A percentile compares a stretch with the other conserved stretches of the same genome.
Conservation (phyloP, 2,888 invertebrate genomes). For the Podabrus alpinus region DNA sequence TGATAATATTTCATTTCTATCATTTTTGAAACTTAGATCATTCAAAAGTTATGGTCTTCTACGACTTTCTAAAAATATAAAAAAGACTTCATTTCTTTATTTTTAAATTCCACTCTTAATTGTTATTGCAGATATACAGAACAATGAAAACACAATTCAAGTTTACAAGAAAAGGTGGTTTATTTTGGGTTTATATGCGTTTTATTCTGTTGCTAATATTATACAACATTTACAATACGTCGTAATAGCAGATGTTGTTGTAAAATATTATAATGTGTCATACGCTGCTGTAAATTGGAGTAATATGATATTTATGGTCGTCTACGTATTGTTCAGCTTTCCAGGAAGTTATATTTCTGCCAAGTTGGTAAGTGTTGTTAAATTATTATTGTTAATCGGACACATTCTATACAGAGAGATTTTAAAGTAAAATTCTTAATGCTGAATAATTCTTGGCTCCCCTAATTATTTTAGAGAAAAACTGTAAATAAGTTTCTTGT, state of each 20-base stretch:
- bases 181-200: constrained; percentile 81
- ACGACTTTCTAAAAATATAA: no score
- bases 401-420: no score
- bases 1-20: no score
- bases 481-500: no score
- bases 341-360: constrained; percentile 91
- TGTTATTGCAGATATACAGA: neutral
- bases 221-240: constrained; percentile 98
- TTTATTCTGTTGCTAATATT: constrained; percentile 88
- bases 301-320: constrained; percentile 96
- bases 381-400: no score
- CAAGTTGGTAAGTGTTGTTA: neutral
- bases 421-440: no score
- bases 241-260: constrained; percentile 85
- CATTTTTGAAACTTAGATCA: no score
- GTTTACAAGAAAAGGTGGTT: constrained; percentile 68
- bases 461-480: no score
- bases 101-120: no score
- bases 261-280: constrained; percentile 74
- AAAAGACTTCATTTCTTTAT: no score
- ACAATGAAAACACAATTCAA: neutral
- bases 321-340: constrained; percentile 95
- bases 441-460: no score
- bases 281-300: constrained; percentile 89
- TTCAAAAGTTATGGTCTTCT: no score